Evolutionary conservation across 2,797 vertebrate genomes (phyloP).

Genomic region (Synanceia verrucosa): DNA sequence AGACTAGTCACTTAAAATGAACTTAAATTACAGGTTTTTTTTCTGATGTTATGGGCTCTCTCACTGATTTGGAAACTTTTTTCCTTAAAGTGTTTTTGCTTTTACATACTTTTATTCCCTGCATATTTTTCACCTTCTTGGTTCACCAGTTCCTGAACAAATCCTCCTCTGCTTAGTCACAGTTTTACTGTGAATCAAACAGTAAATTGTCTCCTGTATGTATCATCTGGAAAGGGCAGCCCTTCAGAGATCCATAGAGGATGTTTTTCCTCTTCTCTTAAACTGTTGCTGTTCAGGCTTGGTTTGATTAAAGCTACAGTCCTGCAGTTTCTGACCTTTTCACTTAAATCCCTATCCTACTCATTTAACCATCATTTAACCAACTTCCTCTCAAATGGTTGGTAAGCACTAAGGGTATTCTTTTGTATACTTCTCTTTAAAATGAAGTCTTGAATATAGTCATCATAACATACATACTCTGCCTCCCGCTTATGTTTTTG

Average conservation of each 20-base stretch:
- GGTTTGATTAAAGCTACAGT: not conserved
- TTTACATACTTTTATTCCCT: not conserved
- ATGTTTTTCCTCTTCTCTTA: not conserved
- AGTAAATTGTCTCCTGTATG: conserved; percentile 7
- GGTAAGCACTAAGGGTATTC: not conserved
- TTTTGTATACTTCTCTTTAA: not conserved
- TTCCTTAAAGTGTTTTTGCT: not conserved
- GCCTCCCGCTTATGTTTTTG: not conserved
- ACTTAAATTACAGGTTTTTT: not conserved
- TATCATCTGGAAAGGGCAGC: conserved; percentile 42
- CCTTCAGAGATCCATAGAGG: not conserved
- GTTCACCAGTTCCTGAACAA: not conserved
- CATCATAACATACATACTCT: not conserved
- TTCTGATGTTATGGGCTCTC: not conserved
- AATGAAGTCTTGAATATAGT: not conserved
- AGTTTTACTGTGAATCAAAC: conserved; percentile 15
- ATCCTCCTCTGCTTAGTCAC: conserved; percentile 22
- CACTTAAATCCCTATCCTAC: not conserved
- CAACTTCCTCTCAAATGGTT: not conserved
- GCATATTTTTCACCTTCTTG: not conserved
- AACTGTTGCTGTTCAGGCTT: not conserved
- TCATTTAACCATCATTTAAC: not conserved
- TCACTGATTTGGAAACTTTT: not conserved
- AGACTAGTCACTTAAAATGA: not conserved
- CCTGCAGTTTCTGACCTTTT: not conserved